These are phyloP conservation scores for Mesorhabditis spiculigera DNA, from an alignment of 2,888 invertebrate species.

Conservation along the genomic window DNA sequence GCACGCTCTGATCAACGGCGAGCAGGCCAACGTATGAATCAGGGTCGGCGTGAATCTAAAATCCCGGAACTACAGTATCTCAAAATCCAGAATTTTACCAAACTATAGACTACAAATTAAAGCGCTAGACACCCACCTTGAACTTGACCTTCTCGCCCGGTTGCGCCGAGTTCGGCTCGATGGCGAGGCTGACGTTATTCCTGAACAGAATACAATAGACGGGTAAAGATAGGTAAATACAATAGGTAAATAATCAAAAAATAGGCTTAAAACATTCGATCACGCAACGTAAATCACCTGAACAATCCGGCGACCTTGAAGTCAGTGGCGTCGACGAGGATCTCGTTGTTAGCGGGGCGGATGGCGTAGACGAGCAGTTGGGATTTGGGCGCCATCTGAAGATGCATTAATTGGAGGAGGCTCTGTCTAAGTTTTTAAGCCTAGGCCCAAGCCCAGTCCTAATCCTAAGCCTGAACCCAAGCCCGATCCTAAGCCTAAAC, in stretches of 20 bases:
- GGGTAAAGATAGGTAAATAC: no score
- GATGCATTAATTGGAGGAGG: not conserved
- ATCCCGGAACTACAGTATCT: constrained; percentile 67
- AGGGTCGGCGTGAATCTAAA: constrained; percentile 76
- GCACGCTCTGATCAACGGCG: constrained; percentile 81
- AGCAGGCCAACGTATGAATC: constrained; percentile 82
- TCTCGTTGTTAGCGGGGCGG: constrained; percentile 67
- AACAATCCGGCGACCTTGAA: constrained; percentile 76
- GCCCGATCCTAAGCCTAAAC: constrained; percentile 30
- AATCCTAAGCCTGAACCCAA: constrained; percentile 66
- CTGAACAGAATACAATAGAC: constrained; percentile 3
- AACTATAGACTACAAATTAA: not conserved
- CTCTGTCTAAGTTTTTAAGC: constrained; percentile 35
- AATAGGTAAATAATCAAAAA: not conserved
- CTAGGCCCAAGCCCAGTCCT: not conserved
- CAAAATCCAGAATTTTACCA: not conserved
- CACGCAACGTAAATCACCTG: constrained; percentile 66
- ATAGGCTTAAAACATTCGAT: constrained; percentile 53
- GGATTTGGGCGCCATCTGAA: constrained; percentile 56
- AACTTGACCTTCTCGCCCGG: constrained; percentile 47
- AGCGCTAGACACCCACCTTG: constrained; percentile 19
- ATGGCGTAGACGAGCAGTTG: constrained; percentile 68
- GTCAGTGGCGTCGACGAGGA: constrained; percentile 80
- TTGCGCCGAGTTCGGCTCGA: constrained; percentile 44
- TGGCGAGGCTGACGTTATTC: constrained; percentile 35